These are phyloP conservation scores for Caenorhabditis sinica DNA, from an alignment of 2,888 invertebrate species.

Conservation along the genomic window DNA sequence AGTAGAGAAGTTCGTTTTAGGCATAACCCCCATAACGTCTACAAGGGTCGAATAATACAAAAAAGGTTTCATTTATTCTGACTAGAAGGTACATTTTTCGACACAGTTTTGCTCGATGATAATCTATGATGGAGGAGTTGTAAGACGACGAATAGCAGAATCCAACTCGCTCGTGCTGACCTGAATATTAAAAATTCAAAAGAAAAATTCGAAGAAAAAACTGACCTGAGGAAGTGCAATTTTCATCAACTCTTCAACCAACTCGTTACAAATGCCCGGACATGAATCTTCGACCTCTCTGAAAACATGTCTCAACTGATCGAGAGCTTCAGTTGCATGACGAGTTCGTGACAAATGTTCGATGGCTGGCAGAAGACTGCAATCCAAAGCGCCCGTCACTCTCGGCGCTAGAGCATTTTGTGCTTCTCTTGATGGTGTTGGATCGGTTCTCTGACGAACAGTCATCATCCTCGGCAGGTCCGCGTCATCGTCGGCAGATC, in stretches of 20 bases:
- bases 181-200: conserved; percentile 22
- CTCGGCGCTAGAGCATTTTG: conserved; percentile 20
- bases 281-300: conserved; percentile 86
- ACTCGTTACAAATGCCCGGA: conserved; percentile 92
- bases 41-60: conserved; percentile 38
- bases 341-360: conserved; percentile 82
- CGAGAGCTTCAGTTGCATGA: conserved; percentile 79
- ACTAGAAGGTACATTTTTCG: conserved; percentile 12
- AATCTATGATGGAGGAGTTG: conserved; percentile 62
- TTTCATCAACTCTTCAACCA: conserved; percentile 89
- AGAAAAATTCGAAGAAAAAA: too few species aligned
- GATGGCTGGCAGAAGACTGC: conserved; percentile 80
- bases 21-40: too few species aligned
- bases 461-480: conserved; percentile 46
- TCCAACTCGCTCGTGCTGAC: conserved; percentile 64
- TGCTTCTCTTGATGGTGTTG: conserved; percentile 33
- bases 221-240: conserved; percentile 79
- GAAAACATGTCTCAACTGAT: conserved; percentile 77
- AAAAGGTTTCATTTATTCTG: conserved; percentile 31
- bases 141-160: conserved; percentile 64
- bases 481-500: too few species aligned
- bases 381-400: conserved; percentile 76
- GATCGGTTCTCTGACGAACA: conserved; percentile 55
- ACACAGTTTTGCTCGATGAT: conserved; percentile 20
- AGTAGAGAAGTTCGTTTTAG: too few species aligned